Conservation (phyloP, 2,888 invertebrate genomes). For the Drosophila ezoana region DNA sequence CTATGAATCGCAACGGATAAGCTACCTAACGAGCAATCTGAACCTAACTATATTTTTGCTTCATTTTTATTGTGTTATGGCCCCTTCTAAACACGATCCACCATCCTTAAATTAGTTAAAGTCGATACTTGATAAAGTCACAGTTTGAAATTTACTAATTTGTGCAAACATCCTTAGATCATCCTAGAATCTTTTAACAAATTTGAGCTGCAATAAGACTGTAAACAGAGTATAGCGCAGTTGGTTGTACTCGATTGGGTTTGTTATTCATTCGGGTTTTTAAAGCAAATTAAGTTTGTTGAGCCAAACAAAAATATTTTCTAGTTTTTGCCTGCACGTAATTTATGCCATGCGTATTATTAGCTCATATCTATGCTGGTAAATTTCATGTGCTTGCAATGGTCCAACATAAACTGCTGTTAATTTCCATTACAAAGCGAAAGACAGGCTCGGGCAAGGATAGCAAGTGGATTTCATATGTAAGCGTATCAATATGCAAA, state of each 20-base stretch:
- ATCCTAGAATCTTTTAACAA: no score
- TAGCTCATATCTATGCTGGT: constrained; percentile 20
- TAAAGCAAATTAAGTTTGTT: constrained; percentile 2
- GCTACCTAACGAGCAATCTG: no score
- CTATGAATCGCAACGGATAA: background rate
- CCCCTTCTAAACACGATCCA: no score
- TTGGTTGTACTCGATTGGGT: background rate
- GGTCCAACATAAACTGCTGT: constrained; percentile 46
- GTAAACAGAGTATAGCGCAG: background rate
- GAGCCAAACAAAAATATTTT: constrained; percentile 9
- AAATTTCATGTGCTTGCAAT: constrained; percentile 23
- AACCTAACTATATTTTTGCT: no score
- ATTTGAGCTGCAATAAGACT: background rate
- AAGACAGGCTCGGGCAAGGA: constrained; percentile 3
- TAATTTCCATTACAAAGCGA: constrained; percentile 63
- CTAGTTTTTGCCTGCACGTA: constrained; percentile 13
- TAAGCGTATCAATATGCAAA: constrained; percentile 73
- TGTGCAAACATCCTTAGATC: no score
- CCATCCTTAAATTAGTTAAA: no score
- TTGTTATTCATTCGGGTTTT: background rate
- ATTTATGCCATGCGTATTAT: constrained; percentile 43
- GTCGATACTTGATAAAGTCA: no score
- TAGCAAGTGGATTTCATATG: constrained; percentile 48
- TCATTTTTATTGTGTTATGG: no score
- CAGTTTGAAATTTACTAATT: no score